These are phyloP conservation scores for Lasioglossum malachurum DNA, from an alignment of 2,888 invertebrate species.

Conservation along the genomic window DNA sequence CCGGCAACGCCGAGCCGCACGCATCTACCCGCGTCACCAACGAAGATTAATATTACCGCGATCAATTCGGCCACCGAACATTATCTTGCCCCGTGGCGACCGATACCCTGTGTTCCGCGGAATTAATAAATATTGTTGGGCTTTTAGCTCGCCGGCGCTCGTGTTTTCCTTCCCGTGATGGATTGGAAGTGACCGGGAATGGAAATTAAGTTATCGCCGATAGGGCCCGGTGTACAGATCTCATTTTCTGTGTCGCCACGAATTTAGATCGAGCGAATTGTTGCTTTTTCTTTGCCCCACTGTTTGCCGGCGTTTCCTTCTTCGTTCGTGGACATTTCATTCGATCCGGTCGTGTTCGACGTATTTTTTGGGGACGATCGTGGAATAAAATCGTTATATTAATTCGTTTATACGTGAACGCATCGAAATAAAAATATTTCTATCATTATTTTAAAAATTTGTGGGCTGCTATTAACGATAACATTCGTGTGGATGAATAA, in stretches of 20 bases:
- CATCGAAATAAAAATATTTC: no score
- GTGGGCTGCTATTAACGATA: no score
- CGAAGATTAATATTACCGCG: constrained; percentile 59
- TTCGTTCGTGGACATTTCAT: neutral
- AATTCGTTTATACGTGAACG: neutral
- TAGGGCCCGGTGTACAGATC: neutral
- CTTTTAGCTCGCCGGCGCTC: neutral
- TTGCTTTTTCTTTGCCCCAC: neutral
- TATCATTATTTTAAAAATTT: no score
- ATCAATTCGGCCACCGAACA: constrained; percentile 37
- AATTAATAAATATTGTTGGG: constrained; percentile 21
- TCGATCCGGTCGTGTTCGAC: neutral
- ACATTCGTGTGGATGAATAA: no score
- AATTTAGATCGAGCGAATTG: neutral
- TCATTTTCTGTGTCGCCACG: neutral
- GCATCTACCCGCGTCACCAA: constrained; percentile 25
- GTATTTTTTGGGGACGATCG: neutral
- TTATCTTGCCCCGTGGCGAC: constrained; percentile 34
- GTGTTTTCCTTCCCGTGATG: neutral
- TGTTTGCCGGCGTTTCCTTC: neutral
- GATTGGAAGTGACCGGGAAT: neutral
- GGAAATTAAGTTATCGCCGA: constrained; percentile 16
- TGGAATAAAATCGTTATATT: neutral
- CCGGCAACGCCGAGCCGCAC: neutral
- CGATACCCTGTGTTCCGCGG: constrained; percentile 11